Percentiles rank a stretch among this genome's conserved stretches.
phyloP scores from a whole-genome alignment of 92 coral and sea anemone genomes.

The Zoanthus sociatus region DNA sequence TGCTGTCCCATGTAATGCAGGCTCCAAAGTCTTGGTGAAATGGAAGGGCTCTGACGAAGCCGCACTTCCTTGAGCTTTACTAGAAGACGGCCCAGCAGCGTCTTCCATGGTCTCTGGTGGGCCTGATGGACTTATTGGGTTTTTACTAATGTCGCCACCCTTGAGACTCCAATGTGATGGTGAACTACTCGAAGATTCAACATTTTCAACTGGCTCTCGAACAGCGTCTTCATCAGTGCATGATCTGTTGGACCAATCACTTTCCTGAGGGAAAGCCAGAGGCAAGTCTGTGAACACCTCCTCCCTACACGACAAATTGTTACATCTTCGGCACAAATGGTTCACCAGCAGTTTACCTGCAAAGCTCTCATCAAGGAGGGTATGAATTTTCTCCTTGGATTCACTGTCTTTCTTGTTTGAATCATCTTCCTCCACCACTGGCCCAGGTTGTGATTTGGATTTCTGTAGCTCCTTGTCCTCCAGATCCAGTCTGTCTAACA shows the following conservation, averaged over 20 bases:
- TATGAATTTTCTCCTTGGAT: constrained; percentile 5
- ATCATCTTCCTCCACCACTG: constrained; percentile 1
- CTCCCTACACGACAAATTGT: constrained; percentile 79
- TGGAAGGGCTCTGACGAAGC: constrained; percentile 55
- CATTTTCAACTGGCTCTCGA: constrained; percentile 60
- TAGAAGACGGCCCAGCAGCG: constrained; percentile 57
- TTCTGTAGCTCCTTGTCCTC: constrained; percentile 72
- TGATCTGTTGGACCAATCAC: constrained; percentile 46
- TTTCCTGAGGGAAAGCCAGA: constrained; percentile 89
- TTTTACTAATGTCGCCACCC: constrained; percentile 90
- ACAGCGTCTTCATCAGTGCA: constrained; percentile 13
- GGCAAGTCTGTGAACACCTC: constrained; percentile 94
- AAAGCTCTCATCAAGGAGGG: constrained; percentile 84
- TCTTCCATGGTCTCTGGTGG: constrained; percentile 59
- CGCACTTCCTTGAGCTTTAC: constrained; percentile 55
- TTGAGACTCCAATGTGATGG: constrained; percentile 81
- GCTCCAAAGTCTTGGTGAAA: constrained; percentile 46
- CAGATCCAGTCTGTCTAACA: constrained; percentile 86
- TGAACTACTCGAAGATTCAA: constrained; percentile 37
- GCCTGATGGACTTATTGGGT: constrained; percentile 59
- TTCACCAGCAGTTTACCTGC: constrained; percentile 89
- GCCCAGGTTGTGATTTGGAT: not conserved
- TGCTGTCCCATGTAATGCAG: constrained; percentile 44
- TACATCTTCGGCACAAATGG: constrained; percentile 84
- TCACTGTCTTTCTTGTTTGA: constrained; percentile 26